phyloP scores from a whole-genome alignment of 1,140 invertebrate genomes.

The Eueides isabella region DNA sequence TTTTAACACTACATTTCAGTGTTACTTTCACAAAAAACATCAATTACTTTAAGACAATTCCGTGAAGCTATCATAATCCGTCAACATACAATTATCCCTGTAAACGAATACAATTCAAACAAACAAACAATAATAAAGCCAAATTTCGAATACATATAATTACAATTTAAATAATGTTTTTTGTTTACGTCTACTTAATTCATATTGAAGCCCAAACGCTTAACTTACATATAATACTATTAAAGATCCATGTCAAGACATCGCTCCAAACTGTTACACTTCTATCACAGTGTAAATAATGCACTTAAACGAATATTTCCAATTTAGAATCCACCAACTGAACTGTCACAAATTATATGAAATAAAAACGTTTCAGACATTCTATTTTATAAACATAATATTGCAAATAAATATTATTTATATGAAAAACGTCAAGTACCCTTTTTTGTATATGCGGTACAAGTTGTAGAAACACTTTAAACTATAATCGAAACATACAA shows the following conservation, averaged over 20 bases:
- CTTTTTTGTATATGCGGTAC: background rate
- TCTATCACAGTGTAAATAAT: conserved; percentile 81
- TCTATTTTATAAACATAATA: conserved; percentile 7
- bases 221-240: conserved; percentile 42
- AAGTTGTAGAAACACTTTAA: background rate
- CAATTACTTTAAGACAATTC: too few species aligned
- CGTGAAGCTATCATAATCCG: background rate
- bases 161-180: conserved; percentile 4
- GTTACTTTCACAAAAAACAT: too few species aligned
- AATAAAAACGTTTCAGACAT: too few species aligned
- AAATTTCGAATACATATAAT: conserved; percentile 11
- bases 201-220: conserved; percentile 30
- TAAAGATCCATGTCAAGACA: conserved; percentile 69
- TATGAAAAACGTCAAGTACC: background rate
- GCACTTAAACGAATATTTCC: conserved; percentile 67
- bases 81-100: background rate
- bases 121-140: conserved; percentile 14
- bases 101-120: background rate
- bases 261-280: conserved; percentile 68
- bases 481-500: conserved; percentile 44
- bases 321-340: too few species aligned
- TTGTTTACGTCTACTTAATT: conserved; percentile 18
- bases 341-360: too few species aligned
- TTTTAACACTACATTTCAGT: too few species aligned
- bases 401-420: background rate